Conservation (phyloP, 2,113 vertebrate genomes). For the Scopus umbretta region DNA sequence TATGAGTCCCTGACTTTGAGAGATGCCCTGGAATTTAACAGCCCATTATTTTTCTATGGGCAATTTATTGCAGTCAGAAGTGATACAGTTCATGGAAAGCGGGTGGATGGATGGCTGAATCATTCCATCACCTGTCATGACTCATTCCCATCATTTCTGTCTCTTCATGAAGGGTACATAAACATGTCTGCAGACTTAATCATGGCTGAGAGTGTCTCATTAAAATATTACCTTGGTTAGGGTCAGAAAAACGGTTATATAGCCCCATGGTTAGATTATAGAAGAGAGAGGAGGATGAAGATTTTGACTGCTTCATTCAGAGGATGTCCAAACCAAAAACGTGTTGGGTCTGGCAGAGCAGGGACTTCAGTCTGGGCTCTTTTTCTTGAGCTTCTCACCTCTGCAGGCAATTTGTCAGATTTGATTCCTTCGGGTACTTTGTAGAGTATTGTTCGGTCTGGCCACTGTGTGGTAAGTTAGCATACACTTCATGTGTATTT, state of each 20-base stretch:
- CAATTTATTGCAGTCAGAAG: constrained; percentile 56
- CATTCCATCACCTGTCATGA: constrained; percentile 64
- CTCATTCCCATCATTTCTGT: constrained; percentile 49
- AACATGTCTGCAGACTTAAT: constrained; percentile 36
- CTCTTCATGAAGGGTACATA: constrained; percentile 26
- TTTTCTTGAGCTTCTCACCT: background rate
- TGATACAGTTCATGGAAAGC: constrained; percentile 37
- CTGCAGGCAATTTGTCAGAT: background rate
- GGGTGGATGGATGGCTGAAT: constrained; percentile 36
- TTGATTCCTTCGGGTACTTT: background rate
- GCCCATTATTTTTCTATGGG: constrained; percentile 57
- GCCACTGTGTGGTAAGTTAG: background rate
- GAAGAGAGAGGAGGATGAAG: background rate
- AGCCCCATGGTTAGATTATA: background rate
- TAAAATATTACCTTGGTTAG: background rate
- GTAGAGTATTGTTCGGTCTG: background rate
- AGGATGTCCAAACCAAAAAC: background rate
- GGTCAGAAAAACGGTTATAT: background rate
- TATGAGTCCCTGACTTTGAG: constrained; percentile 19
- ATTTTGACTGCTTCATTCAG: background rate
- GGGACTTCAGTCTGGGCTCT: background rate
- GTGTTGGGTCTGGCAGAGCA: background rate
- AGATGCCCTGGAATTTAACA: constrained; percentile 56
- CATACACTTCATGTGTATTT: background rate
- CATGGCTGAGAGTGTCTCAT: background rate